Percentiles rank a stretch among this genome's conserved stretches.
phyloP scores from a whole-genome alignment of 2,888 invertebrate species.

The Encarsia formosa region DNA sequence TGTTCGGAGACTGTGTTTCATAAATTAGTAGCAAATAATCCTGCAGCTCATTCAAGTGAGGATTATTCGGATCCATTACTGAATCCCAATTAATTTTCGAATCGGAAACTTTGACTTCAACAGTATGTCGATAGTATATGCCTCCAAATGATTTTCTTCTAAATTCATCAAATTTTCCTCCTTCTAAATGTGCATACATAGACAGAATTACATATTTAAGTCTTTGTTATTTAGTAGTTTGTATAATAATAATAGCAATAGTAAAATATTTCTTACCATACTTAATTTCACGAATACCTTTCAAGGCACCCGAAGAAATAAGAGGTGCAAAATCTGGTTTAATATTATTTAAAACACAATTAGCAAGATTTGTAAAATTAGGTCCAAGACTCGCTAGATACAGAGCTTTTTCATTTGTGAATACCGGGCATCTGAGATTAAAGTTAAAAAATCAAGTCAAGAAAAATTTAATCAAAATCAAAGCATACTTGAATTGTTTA shows the following conservation, averaged over 20 bases:
- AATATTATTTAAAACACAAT: constrained; percentile 46
- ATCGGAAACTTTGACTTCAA: constrained; percentile 43
- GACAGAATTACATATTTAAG: background rate
- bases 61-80: constrained; percentile 56
- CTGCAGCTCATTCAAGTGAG: constrained; percentile 57
- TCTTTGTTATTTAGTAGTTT: background rate
- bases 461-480: background rate
- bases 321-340: constrained; percentile 48
- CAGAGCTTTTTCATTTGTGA: constrained; percentile 55
- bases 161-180: constrained; percentile 41
- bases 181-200: constrained; percentile 32
- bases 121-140: constrained; percentile 38
- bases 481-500: background rate
- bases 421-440: constrained; percentile 53
- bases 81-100: constrained; percentile 61
- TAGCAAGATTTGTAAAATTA: constrained; percentile 52
- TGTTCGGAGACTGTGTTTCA: constrained; percentile 61
- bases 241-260: background rate
- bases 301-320: constrained; percentile 45
- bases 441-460: constrained; percentile 1
- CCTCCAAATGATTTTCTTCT: constrained; percentile 45
- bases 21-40: constrained; percentile 61
- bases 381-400: constrained; percentile 58
- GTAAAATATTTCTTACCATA: constrained; percentile 42
- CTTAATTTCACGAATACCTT: constrained; percentile 42